A percentile compares a stretch with the other conserved stretches of the same genome.
These are phyloP conservation scores for Panonychus citri DNA, from an alignment of 1,140 invertebrate species.

Conservation along the genomic window DNA sequence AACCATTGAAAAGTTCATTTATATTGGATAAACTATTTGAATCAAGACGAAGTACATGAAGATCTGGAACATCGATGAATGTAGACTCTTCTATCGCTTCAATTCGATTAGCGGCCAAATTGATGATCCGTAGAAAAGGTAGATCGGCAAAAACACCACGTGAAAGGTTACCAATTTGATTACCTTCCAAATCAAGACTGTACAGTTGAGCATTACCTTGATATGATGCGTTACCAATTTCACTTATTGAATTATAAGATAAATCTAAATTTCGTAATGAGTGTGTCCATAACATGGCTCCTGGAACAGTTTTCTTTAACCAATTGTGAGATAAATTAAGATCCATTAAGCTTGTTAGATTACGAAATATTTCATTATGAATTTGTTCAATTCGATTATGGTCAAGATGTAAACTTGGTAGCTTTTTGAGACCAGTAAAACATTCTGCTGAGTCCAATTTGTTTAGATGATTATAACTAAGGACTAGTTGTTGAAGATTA, in stretches of 20 bases:
- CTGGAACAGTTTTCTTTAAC: slow-evolving; percentile 16
- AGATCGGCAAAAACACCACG: slow-evolving; percentile 48
- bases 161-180: slow-evolving; percentile 60
- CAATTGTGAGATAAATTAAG: slow-evolving; percentile 16
- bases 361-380: slow-evolving; percentile 16
- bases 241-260: slow-evolving; percentile 54
- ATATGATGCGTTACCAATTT: slow-evolving; percentile 44
- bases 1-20: slow-evolving; percentile 53
- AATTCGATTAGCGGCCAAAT: slow-evolving; percentile 63
- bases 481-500: slow-evolving; percentile 54
- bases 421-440: slow-evolving; percentile 57
- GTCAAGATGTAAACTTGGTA: slow-evolving; percentile 56
- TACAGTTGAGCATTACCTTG: slow-evolving; percentile 53
- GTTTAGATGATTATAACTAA: slow-evolving; percentile 49
- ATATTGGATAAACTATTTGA: slow-evolving; percentile 61
- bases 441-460: slow-evolving; percentile 43
- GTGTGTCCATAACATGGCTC: slow-evolving; percentile 19
- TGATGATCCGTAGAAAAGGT: slow-evolving; percentile 60
- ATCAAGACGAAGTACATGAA: slow-evolving; percentile 66
- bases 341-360: slow-evolving; percentile 17
- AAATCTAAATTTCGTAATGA: slow-evolving; percentile 52
- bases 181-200: slow-evolving; percentile 63
- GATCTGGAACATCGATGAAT: slow-evolving; percentile 48
- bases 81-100: slow-evolving; percentile 51
- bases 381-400: slow-evolving; percentile 35